These are phyloP conservation scores for Gambusia yucatana DNA, from an alignment of 2,797 vertebrate species.

Conservation along the genomic window DNA sequence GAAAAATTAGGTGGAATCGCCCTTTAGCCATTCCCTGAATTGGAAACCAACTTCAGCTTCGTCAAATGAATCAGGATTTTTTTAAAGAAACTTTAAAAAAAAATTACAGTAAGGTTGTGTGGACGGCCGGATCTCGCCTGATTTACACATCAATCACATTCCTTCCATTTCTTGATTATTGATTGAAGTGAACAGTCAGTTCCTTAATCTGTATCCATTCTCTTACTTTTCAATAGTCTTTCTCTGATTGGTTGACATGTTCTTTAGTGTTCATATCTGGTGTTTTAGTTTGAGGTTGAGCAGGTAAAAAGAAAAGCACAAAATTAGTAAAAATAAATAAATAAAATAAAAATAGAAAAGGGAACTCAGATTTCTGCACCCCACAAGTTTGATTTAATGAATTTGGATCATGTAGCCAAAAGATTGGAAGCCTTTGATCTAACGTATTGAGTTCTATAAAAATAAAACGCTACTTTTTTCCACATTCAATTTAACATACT, in stretches of 20 bases:
- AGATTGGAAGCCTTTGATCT: not conserved
- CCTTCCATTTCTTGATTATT: not conserved
- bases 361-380: not conserved
- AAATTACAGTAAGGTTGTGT: not conserved
- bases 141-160: not conserved
- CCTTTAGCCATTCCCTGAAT: no score
- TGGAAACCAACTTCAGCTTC: no score
- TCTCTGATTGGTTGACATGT: not conserved
- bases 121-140: not conserved
- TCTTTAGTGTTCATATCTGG: not conserved
- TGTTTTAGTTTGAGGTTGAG: no score
- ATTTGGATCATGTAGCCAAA: not conserved
- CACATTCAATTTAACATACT: not conserved
- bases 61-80: no score
- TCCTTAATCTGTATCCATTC: not conserved
- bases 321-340: no score
- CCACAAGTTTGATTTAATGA: not conserved
- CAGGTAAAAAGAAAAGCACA: no score
- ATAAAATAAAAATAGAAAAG: not conserved
- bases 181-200: not conserved
- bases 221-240: not conserved
- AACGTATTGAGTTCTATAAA: not conserved
- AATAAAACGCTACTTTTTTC: not conserved
- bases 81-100: no score
- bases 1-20: no score